phyloP scores from a whole-genome alignment of 2,113 vertebrate species.

The Cyphomyrus plagiostoma region DNA sequence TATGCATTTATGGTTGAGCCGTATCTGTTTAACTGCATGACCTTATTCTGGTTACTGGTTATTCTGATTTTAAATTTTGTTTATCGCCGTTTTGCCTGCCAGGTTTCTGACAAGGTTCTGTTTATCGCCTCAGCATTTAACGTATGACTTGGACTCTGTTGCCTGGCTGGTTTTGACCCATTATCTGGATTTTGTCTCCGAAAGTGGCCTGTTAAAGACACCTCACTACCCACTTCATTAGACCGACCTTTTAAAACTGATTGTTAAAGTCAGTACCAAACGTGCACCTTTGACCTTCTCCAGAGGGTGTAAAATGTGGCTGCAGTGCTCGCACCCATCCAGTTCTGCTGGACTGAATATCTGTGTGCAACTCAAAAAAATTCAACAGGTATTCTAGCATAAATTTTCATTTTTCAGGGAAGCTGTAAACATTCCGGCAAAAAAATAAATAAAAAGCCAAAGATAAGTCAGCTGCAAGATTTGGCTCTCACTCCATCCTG shows the following conservation, averaged over 20 bases:
- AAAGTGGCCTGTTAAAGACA: background rate
- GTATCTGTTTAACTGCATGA: background rate
- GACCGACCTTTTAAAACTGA: background rate
- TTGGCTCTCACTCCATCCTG: slow-evolving; percentile 43
- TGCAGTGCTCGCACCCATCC: background rate
- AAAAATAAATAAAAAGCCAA: background rate
- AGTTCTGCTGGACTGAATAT: background rate
- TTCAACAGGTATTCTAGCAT: background rate
- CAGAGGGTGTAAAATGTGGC: background rate
- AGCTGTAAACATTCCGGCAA: background rate
- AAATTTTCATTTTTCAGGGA: background rate
- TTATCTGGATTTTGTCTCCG: background rate
- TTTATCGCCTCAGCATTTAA: background rate
- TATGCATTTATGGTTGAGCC: background rate
- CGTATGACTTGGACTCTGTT: background rate
- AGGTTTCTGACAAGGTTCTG: background rate
- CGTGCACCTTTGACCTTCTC: background rate
- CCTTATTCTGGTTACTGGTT: background rate
- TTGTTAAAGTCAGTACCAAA: background rate
- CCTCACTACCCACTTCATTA: background rate
- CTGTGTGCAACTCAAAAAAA: background rate
- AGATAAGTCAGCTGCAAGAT: slow-evolving; percentile 46
- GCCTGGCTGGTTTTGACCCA: background rate
- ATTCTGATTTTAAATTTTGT: background rate
- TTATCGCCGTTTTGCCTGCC: background rate